Conservation (phyloP, 2,888 invertebrate genomes). For the Coelinius sp. region DNA sequence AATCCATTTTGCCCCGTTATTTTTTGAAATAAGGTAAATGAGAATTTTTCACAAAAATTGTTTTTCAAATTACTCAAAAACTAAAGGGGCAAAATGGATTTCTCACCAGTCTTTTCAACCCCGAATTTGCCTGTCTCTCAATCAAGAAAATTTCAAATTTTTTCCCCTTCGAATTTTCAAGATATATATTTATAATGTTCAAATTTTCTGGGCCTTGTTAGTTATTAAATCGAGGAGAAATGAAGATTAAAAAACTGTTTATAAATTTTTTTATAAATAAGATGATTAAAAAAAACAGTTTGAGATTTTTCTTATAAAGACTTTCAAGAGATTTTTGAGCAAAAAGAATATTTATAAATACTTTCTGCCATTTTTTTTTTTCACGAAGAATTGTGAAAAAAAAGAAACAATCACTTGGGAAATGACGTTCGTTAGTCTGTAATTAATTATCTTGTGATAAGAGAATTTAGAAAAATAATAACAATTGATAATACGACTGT, state of each 20-base stretch:
- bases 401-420: background rate
- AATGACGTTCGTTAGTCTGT: background rate
- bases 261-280: constrained; percentile 14
- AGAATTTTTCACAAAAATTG: no score
- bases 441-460: constrained; percentile 17
- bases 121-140: no score
- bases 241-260: constrained; percentile 9
- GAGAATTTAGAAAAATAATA: constrained; percentile 1
- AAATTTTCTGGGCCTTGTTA: constrained; percentile 24
- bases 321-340: background rate
- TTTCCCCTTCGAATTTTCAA: no score
- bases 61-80: no score
- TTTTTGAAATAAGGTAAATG: no score
- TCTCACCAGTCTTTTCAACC: no score
- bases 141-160: no score
- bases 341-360: constrained; percentile 18
- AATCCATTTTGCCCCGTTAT: no score
- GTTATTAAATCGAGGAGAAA: constrained; percentile 4
- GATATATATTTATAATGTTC: constrained; percentile 17
- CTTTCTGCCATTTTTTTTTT: constrained; percentile 15
- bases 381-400: background rate
- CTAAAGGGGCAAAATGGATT: no score
- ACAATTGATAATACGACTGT: constrained; percentile 1
- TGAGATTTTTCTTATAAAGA: background rate
- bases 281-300: background rate